Evolutionary conservation across 2,797 vertebrate species (phyloP), one percentile per base, ranked within the genome.

Genomic region (Xiphophorus birchmanni): DNA sequence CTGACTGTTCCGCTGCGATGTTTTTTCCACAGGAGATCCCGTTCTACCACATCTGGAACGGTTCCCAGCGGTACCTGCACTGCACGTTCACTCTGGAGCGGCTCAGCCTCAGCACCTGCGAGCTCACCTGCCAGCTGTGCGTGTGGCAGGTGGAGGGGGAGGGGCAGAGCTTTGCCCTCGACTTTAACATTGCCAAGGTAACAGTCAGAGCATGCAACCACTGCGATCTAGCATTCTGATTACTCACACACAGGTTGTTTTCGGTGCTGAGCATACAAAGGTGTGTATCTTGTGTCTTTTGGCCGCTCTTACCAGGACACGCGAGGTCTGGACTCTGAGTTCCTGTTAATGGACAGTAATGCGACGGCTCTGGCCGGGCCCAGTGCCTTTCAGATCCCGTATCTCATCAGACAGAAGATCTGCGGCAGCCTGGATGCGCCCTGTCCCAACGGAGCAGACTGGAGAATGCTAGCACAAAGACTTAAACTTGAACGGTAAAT

Each of bases 331-430:
- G 97, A 98, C 88, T 93, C 97, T 42, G 95, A 98, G 92, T 96
- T 97, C 83, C 95, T 98, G 13, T 94, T 99, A 90, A 95, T 96
- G 44, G 98, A 99, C 95, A 97, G 94, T 89, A 97, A 95, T 54
- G 96, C 96, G 87, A 97, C 97, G 0, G 98, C 98, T 91, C 96
- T 99, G 90, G 98, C 98, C 75, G 98, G 98, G 74, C 98, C 98
- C 94, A 99, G 98, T 95, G 98, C 98, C 91, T 99, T 99, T 94
- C 99, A 99, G 97, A 99, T 99, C 94, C 98, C 98, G 69, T 99
- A 99, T 96, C 98, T 99, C 95, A 99, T 99, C 96, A 97, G 98
- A 93, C 98, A 99, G 96, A 99, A 99, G 96, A 99, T 99, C 95
- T 99, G 98, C 96, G 97, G 97, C 96, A 99, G 98, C 95, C 95